Conservation (phyloP, 2,797 vertebrate genomes). For the Pseudopleuronectes americanus region DNA sequence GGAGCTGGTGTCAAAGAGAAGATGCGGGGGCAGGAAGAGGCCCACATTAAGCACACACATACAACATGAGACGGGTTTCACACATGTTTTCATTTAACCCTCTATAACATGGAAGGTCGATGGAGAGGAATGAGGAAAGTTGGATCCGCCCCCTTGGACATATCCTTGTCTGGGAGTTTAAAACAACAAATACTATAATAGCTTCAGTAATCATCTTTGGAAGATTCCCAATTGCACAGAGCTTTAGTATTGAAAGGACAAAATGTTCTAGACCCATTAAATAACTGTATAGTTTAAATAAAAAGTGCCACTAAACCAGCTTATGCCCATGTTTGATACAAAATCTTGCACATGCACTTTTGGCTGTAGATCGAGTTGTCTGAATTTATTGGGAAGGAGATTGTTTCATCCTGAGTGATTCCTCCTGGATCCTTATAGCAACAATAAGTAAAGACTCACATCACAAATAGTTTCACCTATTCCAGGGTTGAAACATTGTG, state of each 20-base stretch:
- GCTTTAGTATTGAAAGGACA: background rate
- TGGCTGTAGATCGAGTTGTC: too few species aligned
- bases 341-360: too few species aligned
- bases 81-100: slow-evolving; percentile 78
- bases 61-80: slow-evolving; percentile 46
- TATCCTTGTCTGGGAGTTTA: background rate
- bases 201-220: too few species aligned
- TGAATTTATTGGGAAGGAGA: too few species aligned
- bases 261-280: background rate
- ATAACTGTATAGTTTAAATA: background rate
- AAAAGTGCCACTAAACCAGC: background rate
- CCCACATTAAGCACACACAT: slow-evolving; percentile 63
- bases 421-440: too few species aligned
- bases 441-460: too few species aligned
- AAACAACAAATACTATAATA: too few species aligned
- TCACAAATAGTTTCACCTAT: slow-evolving; percentile 1
- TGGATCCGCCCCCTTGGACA: background rate
- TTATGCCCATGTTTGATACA: too few species aligned
- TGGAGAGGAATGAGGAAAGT: slow-evolving; percentile 18
- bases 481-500: too few species aligned
- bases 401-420: too few species aligned
- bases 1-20: slow-evolving; percentile 23
- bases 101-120: slow-evolving; percentile 57
- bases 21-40: slow-evolving; percentile 68
- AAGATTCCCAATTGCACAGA: too few species aligned